Conservation (phyloP, 2,888 invertebrate genomes). For the Andrena camellia region DNA sequence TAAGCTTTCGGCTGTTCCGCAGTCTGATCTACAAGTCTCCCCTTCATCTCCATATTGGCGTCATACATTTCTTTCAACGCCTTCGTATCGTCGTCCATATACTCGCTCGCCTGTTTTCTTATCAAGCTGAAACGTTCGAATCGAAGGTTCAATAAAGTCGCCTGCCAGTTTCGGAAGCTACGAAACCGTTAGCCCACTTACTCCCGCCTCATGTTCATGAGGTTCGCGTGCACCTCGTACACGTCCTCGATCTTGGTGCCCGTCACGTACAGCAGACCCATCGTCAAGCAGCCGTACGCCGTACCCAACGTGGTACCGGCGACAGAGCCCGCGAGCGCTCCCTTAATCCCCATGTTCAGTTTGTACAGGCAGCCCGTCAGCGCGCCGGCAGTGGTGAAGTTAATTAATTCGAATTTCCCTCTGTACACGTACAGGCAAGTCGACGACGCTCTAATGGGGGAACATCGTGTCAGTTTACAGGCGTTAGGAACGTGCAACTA, state of each 20-base stretch:
- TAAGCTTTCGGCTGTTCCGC: not conserved
- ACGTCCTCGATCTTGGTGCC: conserved; percentile 26
- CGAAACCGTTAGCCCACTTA: conserved; percentile 13
- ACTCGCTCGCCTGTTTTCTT: accelerated
- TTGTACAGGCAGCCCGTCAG: conserved; percentile 90
- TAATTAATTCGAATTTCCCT: conserved; percentile 89
- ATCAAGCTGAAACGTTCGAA: conserved; percentile 3
- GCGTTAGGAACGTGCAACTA: too few relatives aligned
- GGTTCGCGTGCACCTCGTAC: not conserved
- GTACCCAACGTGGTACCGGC: conserved; percentile 89
- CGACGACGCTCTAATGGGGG: conserved; percentile 87
- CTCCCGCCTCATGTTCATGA: conserved; percentile 6
- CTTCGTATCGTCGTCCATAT: accelerated
- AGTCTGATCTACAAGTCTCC: not conserved
- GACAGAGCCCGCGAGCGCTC: conserved; percentile 89
- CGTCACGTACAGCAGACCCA: conserved; percentile 16
- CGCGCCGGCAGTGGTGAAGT: conserved; percentile 89
- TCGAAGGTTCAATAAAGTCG: not conserved
- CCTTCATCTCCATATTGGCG: not conserved
- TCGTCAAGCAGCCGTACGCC: conserved; percentile 86
- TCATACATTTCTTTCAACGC: not conserved
- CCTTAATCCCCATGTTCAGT: conserved; percentile 89
- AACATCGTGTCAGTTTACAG: conserved; percentile 17
- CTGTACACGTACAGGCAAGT: conserved; percentile 89
- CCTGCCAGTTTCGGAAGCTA: not conserved